Evolutionary conservation across 2,113 vertebrate genomes (phyloP), one percentile per base, ranked within the genome.

Genomic region (Chionis minor): DNA sequence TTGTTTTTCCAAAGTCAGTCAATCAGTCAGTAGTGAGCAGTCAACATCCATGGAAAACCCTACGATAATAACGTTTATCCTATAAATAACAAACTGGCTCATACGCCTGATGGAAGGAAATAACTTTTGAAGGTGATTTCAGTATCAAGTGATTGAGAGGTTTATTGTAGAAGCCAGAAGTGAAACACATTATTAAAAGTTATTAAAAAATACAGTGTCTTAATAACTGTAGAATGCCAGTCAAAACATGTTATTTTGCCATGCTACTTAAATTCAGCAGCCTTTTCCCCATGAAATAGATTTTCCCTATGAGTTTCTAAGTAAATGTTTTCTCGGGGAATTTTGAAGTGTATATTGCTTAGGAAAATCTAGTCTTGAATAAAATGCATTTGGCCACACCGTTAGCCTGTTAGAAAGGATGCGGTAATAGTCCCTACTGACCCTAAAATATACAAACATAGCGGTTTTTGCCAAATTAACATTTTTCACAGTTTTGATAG

Each of bases 101-200:
- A 0, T 59, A 18, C 20, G 81, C 63, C 63, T 62, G 72, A 74
- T 86, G 52, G 90, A 74, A 84, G 86, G 86, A 94, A 96, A 94
- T 84, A 92, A 71, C 84, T 94, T 83, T 71, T 63, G 65, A 87
- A 87, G 40, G 69, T 79, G 86, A 88, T 90, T 94, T 93, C 80
- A 84, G 79, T 73, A 88, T 90, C 74, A 73, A 83, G 80, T 93
- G 75, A 72, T 94, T 79, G 91, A 95, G 81, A 79, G 80, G 65
- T 92, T 96, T 95, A 91, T 89, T 92, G 61, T 71, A 79, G 72
- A 78, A 95, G 84, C 33, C 75, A 78, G 83, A 90, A 93, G 77
- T 75, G 77, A 94, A 96, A 79, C 55, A 88, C 47, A 28, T 81
- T 94, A 92, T 93, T 96, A 96, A 91, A 97, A 97, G 75, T 95